Percentiles rank a stretch among this genome's conserved stretches.
These are phyloP conservation scores for Caenorhabditis uteleia DNA, from an alignment of 2,888 invertebrate species.

Conservation along the genomic window DNA sequence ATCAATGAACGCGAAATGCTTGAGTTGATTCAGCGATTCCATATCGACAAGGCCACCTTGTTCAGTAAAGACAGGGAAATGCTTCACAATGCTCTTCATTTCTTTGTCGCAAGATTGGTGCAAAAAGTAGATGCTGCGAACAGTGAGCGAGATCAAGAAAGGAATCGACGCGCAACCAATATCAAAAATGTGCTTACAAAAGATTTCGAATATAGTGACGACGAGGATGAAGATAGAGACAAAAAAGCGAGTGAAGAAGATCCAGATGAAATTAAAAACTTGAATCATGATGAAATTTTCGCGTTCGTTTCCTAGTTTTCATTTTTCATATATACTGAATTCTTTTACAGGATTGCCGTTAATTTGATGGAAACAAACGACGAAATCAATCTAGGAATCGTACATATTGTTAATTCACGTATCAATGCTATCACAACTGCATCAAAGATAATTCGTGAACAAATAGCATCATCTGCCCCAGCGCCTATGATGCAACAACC, in stretches of 20 bases:
- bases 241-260: constrained; percentile 16
- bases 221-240: constrained; percentile 61
- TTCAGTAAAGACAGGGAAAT: constrained; percentile 29
- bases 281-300: constrained; percentile 26
- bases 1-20: constrained; percentile 49
- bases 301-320: constrained; percentile 3
- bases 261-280: no score
- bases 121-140: no score
- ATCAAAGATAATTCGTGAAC: constrained; percentile 11
- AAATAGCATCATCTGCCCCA: constrained; percentile 9
- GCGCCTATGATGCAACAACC: no score
- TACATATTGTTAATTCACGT: no score
- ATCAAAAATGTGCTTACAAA: constrained; percentile 60
- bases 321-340: not conserved
- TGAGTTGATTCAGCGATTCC: constrained; percentile 15
- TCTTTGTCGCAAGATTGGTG: constrained; percentile 6
- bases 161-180: constrained; percentile 5
- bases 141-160: no score
- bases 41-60: constrained; percentile 22
- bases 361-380: no score
- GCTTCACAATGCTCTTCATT: constrained; percentile 22
- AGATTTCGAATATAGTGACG: constrained; percentile 67
- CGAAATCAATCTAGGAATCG: no score
- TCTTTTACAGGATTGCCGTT: not conserved
- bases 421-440: no score